Evolutionary conservation across 2,797 vertebrate species (phyloP), one percentile per base, ranked within the genome.

Genomic region (Periophthalmus magnuspinnatus): DNA sequence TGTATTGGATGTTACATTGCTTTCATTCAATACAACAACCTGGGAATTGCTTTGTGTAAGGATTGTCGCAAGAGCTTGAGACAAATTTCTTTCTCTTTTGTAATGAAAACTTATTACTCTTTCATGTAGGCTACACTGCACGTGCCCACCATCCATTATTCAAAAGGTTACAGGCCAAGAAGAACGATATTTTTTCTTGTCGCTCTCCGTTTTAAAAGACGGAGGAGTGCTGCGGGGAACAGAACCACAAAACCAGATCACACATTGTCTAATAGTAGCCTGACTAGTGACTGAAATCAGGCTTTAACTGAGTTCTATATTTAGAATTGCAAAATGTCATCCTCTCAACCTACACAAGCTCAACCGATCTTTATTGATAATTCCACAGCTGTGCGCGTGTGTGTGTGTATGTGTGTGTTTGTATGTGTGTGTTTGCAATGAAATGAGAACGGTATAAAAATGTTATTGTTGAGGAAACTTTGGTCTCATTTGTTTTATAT

Each of bases 21-120:
- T 71, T 77, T 81, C 70, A 78, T 83, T 84, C 84, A 76, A 86
- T 85, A 78, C 45, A 85, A 83, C 79, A 87, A 86, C 88, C 73
- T 48, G 82, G 85, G 81, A 85, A 90, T 83, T 81, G 84, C 78
- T 80, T 84, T 87, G 73, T 60, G 77, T 85, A 71, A 70, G 56
- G 61, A 72, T 67, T 80, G 77, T 80, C 80, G 76, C 76, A 60
- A 38, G 48, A 68, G 74, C 72, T 67, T 76, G 71, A 72, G 72
- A 68, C 74, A 56, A 78, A 84, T 72, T 63, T 70, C 66, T 61
- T 57, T 28, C 55, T 57, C 68, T 79, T 67, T 57, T 33, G 34
- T 75, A 83, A 86, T 78, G 79, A 77, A 65, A 85, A 74, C 56
- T 76, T 86, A 83, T 86, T 88, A 78, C 38, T 74, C 73, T 79